These are phyloP conservation scores for Platycheirus rosarum DNA, from an alignment of 2,888 invertebrate species.

Conservation along the genomic window DNA sequence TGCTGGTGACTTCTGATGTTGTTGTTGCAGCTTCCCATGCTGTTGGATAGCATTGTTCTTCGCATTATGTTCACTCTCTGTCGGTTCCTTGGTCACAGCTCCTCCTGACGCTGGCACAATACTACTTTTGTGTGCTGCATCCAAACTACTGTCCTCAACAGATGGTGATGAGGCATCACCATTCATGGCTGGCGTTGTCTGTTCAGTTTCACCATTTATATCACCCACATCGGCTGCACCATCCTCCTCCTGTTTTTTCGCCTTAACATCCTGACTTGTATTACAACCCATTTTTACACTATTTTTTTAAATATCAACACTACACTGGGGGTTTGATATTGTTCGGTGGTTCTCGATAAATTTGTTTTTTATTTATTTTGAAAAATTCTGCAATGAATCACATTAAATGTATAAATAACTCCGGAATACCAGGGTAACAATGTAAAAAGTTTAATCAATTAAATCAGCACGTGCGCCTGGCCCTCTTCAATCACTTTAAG, in stretches of 20 bases:
- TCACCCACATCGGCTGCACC: slow-evolving; percentile 76
- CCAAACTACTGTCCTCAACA: slow-evolving; percentile 56
- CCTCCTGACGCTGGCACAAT: slow-evolving; percentile 40
- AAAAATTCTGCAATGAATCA: slow-evolving; percentile 55
- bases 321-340: background rate
- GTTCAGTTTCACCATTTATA: slow-evolving; percentile 44
- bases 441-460: slow-evolving; percentile 79
- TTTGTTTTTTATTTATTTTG: slow-evolving; percentile 31
- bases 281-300: slow-evolving; percentile 84
- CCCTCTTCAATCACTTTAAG: slow-evolving; percentile 55
- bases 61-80: slow-evolving; percentile 46
- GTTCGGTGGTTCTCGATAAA: slow-evolving; percentile 18
- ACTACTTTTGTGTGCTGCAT: slow-evolving; percentile 28
- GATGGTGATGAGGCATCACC: slow-evolving; percentile 60
- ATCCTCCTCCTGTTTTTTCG: slow-evolving; percentile 79
- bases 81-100: slow-evolving; percentile 31
- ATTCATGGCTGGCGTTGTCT: slow-evolving; percentile 71
- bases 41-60: slow-evolving; percentile 47
- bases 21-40: slow-evolving; percentile 5
- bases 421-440: slow-evolving; percentile 69
- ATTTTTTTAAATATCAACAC: slow-evolving; percentile 75
- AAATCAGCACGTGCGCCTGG: slow-evolving; percentile 72
- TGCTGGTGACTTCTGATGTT: slow-evolving; percentile 38
- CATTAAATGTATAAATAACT: slow-evolving; percentile 61
- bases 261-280: slow-evolving; percentile 85